Evolutionary conservation across 92 coral and sea anemone species (phyloP).

Genomic region (Epizoanthus stellaris): DNA sequence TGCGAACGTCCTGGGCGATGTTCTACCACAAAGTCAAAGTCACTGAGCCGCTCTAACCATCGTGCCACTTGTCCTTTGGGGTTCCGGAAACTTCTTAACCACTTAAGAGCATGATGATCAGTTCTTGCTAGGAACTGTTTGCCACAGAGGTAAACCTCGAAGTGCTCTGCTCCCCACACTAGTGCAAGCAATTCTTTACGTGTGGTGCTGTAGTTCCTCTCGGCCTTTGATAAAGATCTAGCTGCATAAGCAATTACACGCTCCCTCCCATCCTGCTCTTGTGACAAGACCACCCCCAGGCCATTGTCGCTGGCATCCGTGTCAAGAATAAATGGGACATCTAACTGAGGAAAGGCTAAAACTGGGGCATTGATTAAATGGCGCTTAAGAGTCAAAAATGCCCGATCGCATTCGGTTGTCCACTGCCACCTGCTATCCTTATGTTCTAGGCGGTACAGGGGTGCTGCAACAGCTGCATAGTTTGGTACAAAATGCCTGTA

Average conservation of each 20-base stretch:
- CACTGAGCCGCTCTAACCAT: too few species aligned
- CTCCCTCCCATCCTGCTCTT: too few species aligned
- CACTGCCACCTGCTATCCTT: slow-evolving; percentile 13
- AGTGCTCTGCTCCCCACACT: slow-evolving; percentile 26
- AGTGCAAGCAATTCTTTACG: slow-evolving; percentile 29
- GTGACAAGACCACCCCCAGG: slow-evolving; percentile 37
- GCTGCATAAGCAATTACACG: too few species aligned
- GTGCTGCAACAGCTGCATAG: slow-evolving; percentile 41
- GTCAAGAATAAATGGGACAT: slow-evolving; percentile 43
- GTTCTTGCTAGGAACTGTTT: slow-evolving; percentile 20
- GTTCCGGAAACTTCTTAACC: slow-evolving; percentile 27
- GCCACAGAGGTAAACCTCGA: not conserved
- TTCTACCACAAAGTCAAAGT: too few species aligned
- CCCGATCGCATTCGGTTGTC: slow-evolving; percentile 38
- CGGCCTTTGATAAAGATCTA: not conserved
- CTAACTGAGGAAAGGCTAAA: slow-evolving; percentile 17
- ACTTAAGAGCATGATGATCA: slow-evolving; percentile 34
- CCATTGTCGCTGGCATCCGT: slow-evolving; percentile 44
- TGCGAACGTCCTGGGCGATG: too few species aligned
- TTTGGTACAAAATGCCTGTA: slow-evolving; percentile 49
- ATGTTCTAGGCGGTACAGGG: slow-evolving; percentile 23
- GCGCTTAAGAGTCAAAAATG: slow-evolving; percentile 2
- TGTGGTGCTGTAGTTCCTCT: slow-evolving; percentile 27
- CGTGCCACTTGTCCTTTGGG: not conserved
- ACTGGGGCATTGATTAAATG: slow-evolving; percentile 20